Evolutionary conservation across 2,113 vertebrate species (phyloP).

Genomic region (Eonycteris spelaea): DNA sequence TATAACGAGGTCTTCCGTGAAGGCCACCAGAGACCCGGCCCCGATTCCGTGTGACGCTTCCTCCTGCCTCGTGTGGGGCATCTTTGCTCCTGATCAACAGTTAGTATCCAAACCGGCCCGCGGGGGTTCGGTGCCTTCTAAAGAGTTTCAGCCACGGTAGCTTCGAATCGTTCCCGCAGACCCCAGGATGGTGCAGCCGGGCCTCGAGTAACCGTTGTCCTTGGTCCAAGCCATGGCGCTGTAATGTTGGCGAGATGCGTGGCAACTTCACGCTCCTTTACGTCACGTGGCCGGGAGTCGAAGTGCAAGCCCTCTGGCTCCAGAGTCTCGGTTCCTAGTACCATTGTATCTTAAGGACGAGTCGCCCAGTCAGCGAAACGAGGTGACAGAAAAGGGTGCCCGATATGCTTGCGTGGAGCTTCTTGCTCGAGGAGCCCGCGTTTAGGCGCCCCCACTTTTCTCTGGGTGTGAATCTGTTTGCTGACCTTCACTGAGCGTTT

Average conservation of each 20-base stretch:
- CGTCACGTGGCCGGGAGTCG: fast-evolving
- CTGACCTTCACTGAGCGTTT: background rate
- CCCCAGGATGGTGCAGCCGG: background rate
- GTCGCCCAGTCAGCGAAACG: background rate
- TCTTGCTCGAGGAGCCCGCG: background rate
- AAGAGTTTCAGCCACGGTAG: background rate
- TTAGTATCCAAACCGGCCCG: background rate
- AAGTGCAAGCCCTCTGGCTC: too few species aligned
- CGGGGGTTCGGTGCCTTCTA: background rate
- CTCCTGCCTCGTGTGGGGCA: background rate
- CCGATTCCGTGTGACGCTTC: background rate
- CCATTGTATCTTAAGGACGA: background rate
- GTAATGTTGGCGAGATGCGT: background rate
- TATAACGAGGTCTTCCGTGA: background rate
- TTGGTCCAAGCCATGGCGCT: background rate
- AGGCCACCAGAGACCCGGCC: background rate
- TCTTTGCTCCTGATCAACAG: background rate
- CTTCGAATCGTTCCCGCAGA: background rate
- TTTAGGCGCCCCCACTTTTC: background rate
- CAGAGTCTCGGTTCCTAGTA: background rate
- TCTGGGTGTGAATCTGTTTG: background rate
- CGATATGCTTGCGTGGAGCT: background rate
- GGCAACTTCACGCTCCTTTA: background rate
- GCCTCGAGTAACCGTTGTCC: background rate
- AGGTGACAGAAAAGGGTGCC: background rate